A percentile compares a stretch with the other conserved stretches of the same genome.
Conservation (phyloP, 2,888 invertebrate species). For the Morpho helenor region DNA sequence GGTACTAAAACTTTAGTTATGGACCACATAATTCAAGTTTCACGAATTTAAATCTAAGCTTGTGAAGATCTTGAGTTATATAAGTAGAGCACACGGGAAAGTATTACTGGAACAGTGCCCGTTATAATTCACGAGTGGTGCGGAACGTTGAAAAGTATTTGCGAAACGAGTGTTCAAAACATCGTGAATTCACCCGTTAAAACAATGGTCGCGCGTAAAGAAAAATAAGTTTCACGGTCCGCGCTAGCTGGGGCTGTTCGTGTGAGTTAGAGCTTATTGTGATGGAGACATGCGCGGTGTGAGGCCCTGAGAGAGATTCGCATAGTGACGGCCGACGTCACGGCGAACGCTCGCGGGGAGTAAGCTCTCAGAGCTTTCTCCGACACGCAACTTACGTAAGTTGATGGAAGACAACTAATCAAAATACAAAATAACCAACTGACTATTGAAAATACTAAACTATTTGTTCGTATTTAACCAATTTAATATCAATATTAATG, state of each 20-base stretch:
- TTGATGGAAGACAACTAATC: slow-evolving; percentile 24
- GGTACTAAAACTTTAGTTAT: too few species aligned
- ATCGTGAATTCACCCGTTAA: slow-evolving; percentile 33
- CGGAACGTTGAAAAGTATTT: slow-evolving; percentile 27
- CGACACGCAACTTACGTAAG: slow-evolving; percentile 63
- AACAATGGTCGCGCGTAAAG: slow-evolving; percentile 52
- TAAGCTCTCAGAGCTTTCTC: slow-evolving; percentile 25
- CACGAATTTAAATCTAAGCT: slow-evolving; percentile 31
- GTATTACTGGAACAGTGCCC: slow-evolving; percentile 24
- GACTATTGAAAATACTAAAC: not conserved
- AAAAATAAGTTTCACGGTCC: slow-evolving; percentile 55
- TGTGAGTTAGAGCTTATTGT: slow-evolving; percentile 64
- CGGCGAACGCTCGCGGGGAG: slow-evolving; percentile 42
- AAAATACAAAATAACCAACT: slow-evolving; percentile 1
- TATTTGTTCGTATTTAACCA: not conserved
- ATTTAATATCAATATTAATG: not conserved
- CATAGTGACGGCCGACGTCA: slow-evolving; percentile 57
- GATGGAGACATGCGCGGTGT: slow-evolving; percentile 67
- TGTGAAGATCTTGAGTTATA: slow-evolving; percentile 56
- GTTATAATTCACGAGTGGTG: slow-evolving; percentile 21
- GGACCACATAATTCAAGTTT: too few species aligned
- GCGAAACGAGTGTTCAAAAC: slow-evolving; percentile 27
- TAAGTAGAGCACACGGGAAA: slow-evolving; percentile 37
- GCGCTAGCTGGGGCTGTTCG: slow-evolving; percentile 51
- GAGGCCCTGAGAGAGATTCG: slow-evolving; percentile 34